A percentile compares a stretch with the other conserved stretches of the same genome.
These are phyloP conservation scores for Semicossyphus pulcher DNA, from an alignment of 2,113 vertebrate species.

Conservation along the genomic window DNA sequence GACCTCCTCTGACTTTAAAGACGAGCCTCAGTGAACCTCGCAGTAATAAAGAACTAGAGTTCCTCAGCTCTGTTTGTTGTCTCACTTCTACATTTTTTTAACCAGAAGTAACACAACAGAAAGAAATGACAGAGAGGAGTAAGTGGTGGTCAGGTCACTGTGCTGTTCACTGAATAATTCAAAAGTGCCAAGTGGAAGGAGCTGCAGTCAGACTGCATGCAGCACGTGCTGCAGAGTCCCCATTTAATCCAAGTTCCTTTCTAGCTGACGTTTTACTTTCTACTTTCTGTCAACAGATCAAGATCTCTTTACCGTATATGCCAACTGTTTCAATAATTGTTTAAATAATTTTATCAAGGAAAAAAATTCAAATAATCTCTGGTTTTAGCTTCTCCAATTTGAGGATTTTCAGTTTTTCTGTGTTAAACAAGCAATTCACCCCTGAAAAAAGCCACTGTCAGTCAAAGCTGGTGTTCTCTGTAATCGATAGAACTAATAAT, in stretches of 20 bases:
- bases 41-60: not conserved
- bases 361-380: too few species aligned
- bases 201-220: constrained; percentile 39
- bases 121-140: constrained; percentile 22
- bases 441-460: too few species aligned
- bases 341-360: too few species aligned
- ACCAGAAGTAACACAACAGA: constrained; percentile 8
- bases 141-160: constrained; percentile 37
- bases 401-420: too few species aligned
- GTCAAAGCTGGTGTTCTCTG: too few species aligned
- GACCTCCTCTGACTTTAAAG: constrained; percentile 7
- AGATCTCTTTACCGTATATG: too few species aligned
- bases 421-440: too few species aligned
- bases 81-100: not conserved
- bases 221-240: constrained; percentile 15
- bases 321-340: too few species aligned
- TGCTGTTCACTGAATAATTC: constrained; percentile 68
- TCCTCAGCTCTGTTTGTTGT: constrained; percentile 1
- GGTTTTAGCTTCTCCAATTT: too few species aligned
- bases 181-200: constrained; percentile 43
- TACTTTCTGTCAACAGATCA: not conserved
- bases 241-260: constrained; percentile 15
- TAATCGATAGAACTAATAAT: too few species aligned
- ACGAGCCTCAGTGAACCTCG: not conserved
- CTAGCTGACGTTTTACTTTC: constrained; percentile 13